Percentiles rank a stretch among this genome's conserved stretches.
phyloP scores from a whole-genome alignment of 2,888 invertebrate species.

The Andrena camellia region DNA sequence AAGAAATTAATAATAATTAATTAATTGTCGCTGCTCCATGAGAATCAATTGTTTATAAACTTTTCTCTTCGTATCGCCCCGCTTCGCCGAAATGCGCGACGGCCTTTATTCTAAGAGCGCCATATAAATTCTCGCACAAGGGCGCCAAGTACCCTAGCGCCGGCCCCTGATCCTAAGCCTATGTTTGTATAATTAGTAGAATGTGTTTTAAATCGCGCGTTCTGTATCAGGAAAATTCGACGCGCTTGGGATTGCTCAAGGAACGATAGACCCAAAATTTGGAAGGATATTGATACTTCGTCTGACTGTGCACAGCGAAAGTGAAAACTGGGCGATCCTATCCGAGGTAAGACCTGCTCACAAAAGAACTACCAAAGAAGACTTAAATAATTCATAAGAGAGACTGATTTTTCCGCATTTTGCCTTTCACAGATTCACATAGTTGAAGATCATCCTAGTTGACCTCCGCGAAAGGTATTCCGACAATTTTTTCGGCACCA shows the following conservation, averaged over 20 bases:
- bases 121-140: too few species aligned
- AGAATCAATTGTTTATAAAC: too few species aligned
- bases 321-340: constrained; percentile 95
- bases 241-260: constrained; percentile 92
- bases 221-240: constrained; percentile 89
- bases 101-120: too few species aligned
- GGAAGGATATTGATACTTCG: constrained; percentile 91
- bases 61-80: too few species aligned
- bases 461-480: constrained; percentile 73
- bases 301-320: constrained; percentile 92
- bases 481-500: constrained; percentile 67
- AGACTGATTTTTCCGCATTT: constrained; percentile 14
- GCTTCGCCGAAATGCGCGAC: too few species aligned
- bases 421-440: constrained; percentile 81
- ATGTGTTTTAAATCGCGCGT: constrained; percentile 18
- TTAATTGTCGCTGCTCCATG: too few species aligned
- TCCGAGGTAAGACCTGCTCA: constrained; percentile 90
- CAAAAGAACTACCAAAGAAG: neutral
- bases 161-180: too few species aligned
- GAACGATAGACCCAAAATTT: constrained; percentile 88
- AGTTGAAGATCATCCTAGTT: constrained; percentile 83
- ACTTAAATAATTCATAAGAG: neutral
- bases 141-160: too few species aligned
- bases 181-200: constrained; percentile 6
- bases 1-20: too few species aligned